phyloP scores from a whole-genome alignment of 2,888 invertebrate genomes.

The Escarpia spicata region DNA sequence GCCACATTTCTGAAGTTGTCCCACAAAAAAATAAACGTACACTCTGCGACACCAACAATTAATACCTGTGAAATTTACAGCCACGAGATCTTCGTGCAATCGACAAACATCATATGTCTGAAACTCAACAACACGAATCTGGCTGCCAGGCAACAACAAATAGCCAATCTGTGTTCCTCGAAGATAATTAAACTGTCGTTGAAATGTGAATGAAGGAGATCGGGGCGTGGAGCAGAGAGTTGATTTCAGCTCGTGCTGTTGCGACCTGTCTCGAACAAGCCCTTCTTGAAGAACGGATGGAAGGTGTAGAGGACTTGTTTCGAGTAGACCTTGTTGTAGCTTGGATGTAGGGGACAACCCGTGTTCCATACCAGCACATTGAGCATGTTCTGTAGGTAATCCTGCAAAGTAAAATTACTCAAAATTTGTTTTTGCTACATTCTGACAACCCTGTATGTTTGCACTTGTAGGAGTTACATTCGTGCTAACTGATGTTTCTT shows the following conservation, averaged over 20 bases:
- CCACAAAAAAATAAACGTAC: neutral
- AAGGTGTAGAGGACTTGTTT: slow-evolving; percentile 60
- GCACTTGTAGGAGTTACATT: too few species aligned
- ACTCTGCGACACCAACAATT: neutral
- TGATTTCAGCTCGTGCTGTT: slow-evolving; percentile 49
- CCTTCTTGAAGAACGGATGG: slow-evolving; percentile 60
- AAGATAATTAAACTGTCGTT: neutral
- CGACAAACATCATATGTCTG: neutral
- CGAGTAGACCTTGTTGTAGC: slow-evolving; percentile 50
- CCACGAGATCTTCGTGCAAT: neutral
- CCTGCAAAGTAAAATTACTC: slow-evolving; percentile 41
- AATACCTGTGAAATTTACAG: neutral
- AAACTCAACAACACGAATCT: neutral
- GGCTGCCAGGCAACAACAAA: neutral
- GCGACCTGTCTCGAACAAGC: slow-evolving; percentile 58
- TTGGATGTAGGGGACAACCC: slow-evolving; percentile 53
- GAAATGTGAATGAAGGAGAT: neutral
- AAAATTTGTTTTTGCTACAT: neutral
- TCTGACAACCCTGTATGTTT: too few species aligned
- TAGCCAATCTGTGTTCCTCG: neutral
- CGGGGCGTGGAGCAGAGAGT: neutral
- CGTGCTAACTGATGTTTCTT: too few species aligned
- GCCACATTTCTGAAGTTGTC: neutral
- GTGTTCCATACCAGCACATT: slow-evolving; percentile 52
- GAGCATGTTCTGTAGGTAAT: slow-evolving; percentile 51